Conservation (phyloP, 1,140 invertebrate genomes). For the Drosophila chauvacae region DNA sequence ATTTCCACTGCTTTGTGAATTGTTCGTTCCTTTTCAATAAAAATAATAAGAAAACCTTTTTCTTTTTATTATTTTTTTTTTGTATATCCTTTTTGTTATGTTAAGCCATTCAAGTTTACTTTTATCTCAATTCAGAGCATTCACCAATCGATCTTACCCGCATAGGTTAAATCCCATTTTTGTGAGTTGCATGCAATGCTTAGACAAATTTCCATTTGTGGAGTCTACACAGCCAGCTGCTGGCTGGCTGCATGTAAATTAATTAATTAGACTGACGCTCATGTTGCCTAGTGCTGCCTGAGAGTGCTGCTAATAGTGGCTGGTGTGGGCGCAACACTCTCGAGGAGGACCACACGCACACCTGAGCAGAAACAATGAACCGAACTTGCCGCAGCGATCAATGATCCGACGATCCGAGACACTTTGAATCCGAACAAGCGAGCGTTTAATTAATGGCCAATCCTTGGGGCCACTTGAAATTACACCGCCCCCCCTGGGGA, state of each 20-base stretch:
- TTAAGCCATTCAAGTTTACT: not conserved
- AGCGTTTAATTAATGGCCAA: conserved; percentile 75
- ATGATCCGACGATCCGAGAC: conserved; percentile 22
- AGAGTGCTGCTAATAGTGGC: conserved; percentile 5
- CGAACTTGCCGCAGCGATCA: conserved; percentile 6
- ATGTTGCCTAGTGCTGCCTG: conserved; percentile 17
- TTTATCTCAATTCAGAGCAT: conserved; percentile 24
- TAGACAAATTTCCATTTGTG: conserved; percentile 61
- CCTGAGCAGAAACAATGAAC: conserved; percentile 5
- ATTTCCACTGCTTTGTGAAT: not conserved
- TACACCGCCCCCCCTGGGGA: conserved; percentile 26
- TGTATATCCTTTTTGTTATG: not conserved
- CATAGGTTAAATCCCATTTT: conserved; percentile 16
- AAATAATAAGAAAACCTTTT: not conserved
- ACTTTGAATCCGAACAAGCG: conserved; percentile 51
- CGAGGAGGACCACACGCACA: conserved; percentile 59
- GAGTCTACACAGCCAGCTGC: conserved; percentile 12
- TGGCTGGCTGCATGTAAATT: conserved; percentile 69
- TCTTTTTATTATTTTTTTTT: not conserved
- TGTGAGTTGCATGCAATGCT: conserved; percentile 69
- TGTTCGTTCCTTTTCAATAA: not conserved
- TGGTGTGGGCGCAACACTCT: conserved; percentile 53
- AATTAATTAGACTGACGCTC: conserved; percentile 70
- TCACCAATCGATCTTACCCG: conserved; percentile 13
- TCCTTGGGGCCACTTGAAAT: conserved; percentile 41